These are phyloP conservation scores for Amphipyra berbera DNA, from an alignment of 2,888 invertebrate genomes.

Conservation along the genomic window DNA sequence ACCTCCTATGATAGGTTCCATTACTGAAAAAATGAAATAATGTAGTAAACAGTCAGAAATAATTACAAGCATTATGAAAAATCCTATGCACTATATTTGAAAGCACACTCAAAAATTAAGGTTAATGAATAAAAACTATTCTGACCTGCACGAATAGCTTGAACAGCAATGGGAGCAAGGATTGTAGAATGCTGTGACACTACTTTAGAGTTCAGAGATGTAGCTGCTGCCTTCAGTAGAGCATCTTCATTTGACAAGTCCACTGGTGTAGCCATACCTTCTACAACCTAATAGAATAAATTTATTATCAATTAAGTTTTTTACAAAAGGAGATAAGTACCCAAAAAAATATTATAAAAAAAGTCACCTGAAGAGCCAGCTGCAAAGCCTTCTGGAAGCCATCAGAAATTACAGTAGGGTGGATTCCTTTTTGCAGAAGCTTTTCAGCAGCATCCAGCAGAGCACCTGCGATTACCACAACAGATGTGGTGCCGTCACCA, in stretches of 20 bases:
- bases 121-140: not conserved
- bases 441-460: slow-evolving; percentile 98
- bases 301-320: slow-evolving; percentile 46
- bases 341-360: not conserved
- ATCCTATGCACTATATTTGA: no score
- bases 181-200: slow-evolving; percentile 99
- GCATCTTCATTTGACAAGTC: slow-evolving; percentile 96
- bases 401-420: slow-evolving; percentile 99
- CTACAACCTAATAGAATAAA: slow-evolving; percentile 89
- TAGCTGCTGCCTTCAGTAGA: slow-evolving; percentile 98
- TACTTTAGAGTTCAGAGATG: slow-evolving; percentile 99
- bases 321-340: no score
- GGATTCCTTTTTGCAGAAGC: slow-evolving; percentile 97
- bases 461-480: slow-evolving; percentile 99
- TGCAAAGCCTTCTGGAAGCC: slow-evolving; percentile 97
- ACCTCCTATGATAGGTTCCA: slow-evolving; percentile 88
- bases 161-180: slow-evolving; percentile 98
- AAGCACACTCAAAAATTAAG: not conserved
- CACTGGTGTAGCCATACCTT: slow-evolving; percentile 95
- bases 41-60: no score
- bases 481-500: slow-evolving; percentile 99
- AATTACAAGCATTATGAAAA: no score
- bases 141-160: slow-evolving; percentile 96
- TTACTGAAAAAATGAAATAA: slow-evolving; percentile 70
- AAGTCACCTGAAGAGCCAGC: slow-evolving; percentile 92